Conservation (phyloP, 2,888 invertebrate genomes). For the Acleris cristana region DNA sequence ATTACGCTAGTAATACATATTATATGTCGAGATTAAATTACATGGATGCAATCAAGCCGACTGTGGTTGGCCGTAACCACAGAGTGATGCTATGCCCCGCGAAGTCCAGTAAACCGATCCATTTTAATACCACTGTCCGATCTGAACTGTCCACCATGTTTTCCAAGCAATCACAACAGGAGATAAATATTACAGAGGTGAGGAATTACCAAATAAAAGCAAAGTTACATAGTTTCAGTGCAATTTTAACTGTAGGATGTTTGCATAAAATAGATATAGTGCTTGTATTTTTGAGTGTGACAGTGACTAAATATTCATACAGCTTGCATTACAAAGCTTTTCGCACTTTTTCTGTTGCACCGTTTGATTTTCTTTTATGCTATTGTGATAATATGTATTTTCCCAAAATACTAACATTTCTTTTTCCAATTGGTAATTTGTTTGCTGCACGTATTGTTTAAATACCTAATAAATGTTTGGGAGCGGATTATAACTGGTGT, state of each 20-base stretch:
- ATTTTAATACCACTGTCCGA: conserved; percentile 57
- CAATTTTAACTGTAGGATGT: conserved; percentile 38
- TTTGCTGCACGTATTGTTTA: conserved; percentile 62
- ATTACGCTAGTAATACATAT: conserved; percentile 33
- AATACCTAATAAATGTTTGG: conserved; percentile 52
- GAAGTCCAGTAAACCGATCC: conserved; percentile 67
- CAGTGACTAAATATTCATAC: conserved; percentile 56
- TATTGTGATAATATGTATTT: conserved; percentile 60
- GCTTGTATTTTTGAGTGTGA: conserved; percentile 39
- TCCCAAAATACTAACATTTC: conserved; percentile 82
- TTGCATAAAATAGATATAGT: conserved; percentile 29
- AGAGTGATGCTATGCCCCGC: conserved; percentile 34
- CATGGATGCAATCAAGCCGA: conserved; percentile 45
- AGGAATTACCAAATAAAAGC: conserved; percentile 50
- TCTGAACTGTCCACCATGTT: conserved; percentile 74
- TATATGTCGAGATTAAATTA: conserved; percentile 25
- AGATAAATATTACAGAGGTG: conserved; percentile 73
- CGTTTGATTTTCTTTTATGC: conserved; percentile 52
- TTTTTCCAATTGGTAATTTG: conserved; percentile 49
- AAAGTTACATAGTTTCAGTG: conserved; percentile 27
- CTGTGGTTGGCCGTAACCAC: conserved; percentile 49
- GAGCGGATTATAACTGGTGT: conserved; percentile 69
- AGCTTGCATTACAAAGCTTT: conserved; percentile 69
- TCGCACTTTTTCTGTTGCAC: conserved; percentile 67
- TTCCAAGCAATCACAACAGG: conserved; percentile 78